Percentiles rank a stretch among this genome's conserved stretches.
phyloP scores from a whole-genome alignment of 2,888 invertebrate genomes.

The Cyrtodaria siliqua region DNA sequence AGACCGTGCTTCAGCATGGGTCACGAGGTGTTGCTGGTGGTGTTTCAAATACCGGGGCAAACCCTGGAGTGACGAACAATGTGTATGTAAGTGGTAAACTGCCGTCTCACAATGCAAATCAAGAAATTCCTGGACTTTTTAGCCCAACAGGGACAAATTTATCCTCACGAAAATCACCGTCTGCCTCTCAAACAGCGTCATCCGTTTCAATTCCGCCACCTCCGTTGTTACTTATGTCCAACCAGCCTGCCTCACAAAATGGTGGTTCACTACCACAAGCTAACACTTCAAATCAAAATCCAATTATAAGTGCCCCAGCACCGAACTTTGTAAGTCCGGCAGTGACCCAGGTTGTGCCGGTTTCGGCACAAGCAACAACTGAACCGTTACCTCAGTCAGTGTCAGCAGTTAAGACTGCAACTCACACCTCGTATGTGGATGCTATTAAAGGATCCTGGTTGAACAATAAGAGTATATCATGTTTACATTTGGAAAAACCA shows the following conservation, averaged over 20 bases:
- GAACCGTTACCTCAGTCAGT: constrained; percentile 30
- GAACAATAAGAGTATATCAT: constrained; percentile 82
- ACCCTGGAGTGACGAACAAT: not conserved
- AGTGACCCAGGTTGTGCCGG: not conserved
- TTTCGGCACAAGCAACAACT: not conserved
- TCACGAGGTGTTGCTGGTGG: not conserved
- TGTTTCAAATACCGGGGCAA: not conserved
- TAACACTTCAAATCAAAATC: not conserved
- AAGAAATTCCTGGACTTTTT: constrained; percentile 45
- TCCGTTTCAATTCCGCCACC: not conserved
- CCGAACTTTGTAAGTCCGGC: not conserved
- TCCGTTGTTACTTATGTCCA: constrained; percentile 14
- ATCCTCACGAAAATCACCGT: not conserved
- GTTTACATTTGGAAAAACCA: constrained; percentile 72
- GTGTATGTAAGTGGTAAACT: not conserved
- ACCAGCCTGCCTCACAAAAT: not conserved
- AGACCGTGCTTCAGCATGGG: constrained; percentile 18
- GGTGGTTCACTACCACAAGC: not conserved
- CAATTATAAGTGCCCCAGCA: not conserved
- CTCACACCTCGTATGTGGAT: constrained; percentile 8
- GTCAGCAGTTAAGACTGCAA: constrained; percentile 11
- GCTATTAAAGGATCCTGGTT: constrained; percentile 77
- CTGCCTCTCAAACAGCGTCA: not conserved
- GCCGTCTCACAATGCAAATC: constrained; percentile 23
- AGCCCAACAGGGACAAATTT: constrained; percentile 33